phyloP scores from a whole-genome alignment of 2,888 invertebrate species.

The Nomada fucata region DNA sequence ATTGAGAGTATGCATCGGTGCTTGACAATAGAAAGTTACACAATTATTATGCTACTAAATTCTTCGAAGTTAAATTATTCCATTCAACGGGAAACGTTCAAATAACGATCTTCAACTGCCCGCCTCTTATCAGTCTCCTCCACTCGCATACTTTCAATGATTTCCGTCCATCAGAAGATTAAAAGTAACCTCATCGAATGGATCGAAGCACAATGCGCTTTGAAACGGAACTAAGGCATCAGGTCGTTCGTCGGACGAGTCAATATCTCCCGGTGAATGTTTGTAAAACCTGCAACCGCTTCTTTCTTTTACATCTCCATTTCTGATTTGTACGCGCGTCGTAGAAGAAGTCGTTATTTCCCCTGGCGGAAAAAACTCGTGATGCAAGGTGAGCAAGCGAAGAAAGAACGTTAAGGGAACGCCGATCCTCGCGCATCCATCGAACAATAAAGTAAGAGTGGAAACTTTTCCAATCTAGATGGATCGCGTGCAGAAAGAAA shows the following conservation, averaged over 20 bases:
- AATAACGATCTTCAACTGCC: not conserved
- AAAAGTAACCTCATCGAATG: conserved; percentile 3
- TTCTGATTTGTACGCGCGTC: conserved; percentile 25
- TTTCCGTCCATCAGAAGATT: not conserved
- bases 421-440: conserved; percentile 51
- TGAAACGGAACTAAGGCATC: conserved; percentile 19
- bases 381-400: conserved; percentile 3
- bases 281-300: conserved; percentile 12
- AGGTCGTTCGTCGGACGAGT: not conserved
- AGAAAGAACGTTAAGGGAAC: conserved; percentile 47
- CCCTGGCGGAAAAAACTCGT: conserved; percentile 1
- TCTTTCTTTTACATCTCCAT: not conserved
- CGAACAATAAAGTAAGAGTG: conserved; percentile 66
- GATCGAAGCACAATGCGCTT: not conserved
- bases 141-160: not conserved
- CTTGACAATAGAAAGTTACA: not conserved
- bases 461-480: conserved; percentile 79
- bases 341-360: conserved; percentile 17
- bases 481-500: conserved; percentile 76
- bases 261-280: conserved; percentile 16
- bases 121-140: not conserved
- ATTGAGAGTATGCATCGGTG: too few species aligned
- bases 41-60: not conserved
- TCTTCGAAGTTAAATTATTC: not conserved
- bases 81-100: not conserved